Evolutionary conservation across 2,888 invertebrate genomes (phyloP).

Genomic region (Cyclophora punctaria): DNA sequence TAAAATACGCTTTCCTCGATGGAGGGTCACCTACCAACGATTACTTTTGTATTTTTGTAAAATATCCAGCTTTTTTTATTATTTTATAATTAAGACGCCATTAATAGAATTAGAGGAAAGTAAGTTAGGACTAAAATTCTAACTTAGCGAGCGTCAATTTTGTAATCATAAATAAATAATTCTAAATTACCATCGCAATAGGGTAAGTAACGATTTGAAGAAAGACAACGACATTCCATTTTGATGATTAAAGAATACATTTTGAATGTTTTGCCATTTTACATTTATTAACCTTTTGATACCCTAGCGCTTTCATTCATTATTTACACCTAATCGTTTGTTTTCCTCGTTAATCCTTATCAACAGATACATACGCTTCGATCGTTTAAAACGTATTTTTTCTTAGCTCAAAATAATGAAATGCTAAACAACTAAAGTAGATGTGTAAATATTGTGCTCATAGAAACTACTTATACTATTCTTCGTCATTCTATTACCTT

Average conservation of each 20-base stretch:
- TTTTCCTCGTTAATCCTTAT: too few relatives aligned
- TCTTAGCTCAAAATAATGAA: too few relatives aligned
- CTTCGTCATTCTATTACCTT: neutral
- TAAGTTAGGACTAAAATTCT: conserved; percentile 55
- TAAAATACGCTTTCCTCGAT: conserved; percentile 53
- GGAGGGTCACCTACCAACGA: conserved; percentile 48
- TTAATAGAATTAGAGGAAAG: conserved; percentile 43
- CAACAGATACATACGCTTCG: too few relatives aligned
- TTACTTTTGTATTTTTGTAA: conserved; percentile 61
- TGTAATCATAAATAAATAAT: conserved; percentile 36
- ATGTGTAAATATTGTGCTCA: too few relatives aligned
- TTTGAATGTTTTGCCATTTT: conserved; percentile 12
- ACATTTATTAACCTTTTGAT: neutral
- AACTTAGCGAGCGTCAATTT: conserved; percentile 57
- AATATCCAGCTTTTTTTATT: conserved; percentile 49
- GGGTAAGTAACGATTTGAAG: conserved; percentile 52
- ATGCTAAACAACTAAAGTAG: too few relatives aligned
- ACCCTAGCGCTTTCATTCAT: too few relatives aligned
- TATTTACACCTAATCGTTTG: too few relatives aligned
- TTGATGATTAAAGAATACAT: conserved; percentile 9
- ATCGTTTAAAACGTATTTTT: too few relatives aligned
- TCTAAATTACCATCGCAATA: conserved; percentile 51
- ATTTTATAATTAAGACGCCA: conserved; percentile 39
- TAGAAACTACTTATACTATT: neutral
- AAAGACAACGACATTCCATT: conserved; percentile 53